Evolutionary conservation across 2,797 vertebrate species (phyloP).

Genomic region (Cuculus canorus): DNA sequence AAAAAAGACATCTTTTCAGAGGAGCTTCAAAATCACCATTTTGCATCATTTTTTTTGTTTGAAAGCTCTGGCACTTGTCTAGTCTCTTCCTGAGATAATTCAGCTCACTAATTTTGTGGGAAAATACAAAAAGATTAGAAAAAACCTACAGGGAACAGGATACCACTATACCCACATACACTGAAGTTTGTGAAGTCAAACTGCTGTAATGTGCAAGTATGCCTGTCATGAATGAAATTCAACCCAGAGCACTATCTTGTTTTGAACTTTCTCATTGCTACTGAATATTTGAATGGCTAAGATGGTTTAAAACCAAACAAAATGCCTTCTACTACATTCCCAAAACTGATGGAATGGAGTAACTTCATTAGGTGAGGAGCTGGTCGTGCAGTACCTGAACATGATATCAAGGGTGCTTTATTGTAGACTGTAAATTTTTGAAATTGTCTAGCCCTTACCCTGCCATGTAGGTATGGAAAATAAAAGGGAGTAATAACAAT

Average conservation of each 20-base stretch:
- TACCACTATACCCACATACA: background rate
- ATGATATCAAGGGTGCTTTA: background rate
- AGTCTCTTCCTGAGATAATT: background rate
- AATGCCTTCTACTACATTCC: background rate
- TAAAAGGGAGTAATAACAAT: background rate
- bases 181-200: background rate
- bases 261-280: background rate
- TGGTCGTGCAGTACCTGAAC: background rate
- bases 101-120: background rate
- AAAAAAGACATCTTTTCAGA: background rate
- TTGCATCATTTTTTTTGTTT: background rate
- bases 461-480: background rate
- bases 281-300: background rate
- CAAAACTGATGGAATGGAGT: background rate
- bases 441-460: background rate
- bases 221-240: background rate
- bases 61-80: background rate
- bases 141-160: background rate
- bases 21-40: background rate
- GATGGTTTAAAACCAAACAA: background rate
- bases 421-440: background rate
- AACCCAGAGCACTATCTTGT: background rate
- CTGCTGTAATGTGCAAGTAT: background rate
- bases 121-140: background rate
- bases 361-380: background rate